phyloP scores from a whole-genome alignment of 2,888 invertebrate genomes.

The Caenorhabditis sinica region DNA sequence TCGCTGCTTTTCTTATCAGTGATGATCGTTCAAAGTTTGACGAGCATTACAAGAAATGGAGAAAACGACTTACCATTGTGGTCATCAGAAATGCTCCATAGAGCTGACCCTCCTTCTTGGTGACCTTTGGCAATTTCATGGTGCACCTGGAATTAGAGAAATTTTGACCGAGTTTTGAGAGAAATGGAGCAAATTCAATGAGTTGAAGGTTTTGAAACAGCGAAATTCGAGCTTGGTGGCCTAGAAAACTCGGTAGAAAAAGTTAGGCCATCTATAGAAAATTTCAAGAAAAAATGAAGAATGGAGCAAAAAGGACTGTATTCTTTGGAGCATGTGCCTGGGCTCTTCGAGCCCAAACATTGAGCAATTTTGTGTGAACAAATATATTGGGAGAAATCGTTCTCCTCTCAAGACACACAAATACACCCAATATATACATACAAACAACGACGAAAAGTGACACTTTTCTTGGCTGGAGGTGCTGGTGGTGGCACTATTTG shows the following conservation, averaged over 20 bases:
- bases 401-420: too few species aligned
- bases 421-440: too few species aligned
- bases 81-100: conserved; percentile 57
- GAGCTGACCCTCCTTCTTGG: conserved; percentile 26
- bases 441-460: conserved; percentile 35
- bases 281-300: conserved; percentile 18
- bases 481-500: too few species aligned
- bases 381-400: conserved; percentile 19
- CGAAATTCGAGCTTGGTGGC: too few species aligned
- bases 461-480: conserved; percentile 25
- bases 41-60: neutral
- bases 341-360: too few species aligned
- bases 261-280: too few species aligned
- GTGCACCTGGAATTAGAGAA: neutral
- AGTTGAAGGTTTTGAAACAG: too few species aligned
- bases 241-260: too few species aligned
- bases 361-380: conserved; percentile 39
- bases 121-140: neutral
- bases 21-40: conserved; percentile 63
- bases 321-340: too few species aligned
- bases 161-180: neutral
- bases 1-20: conserved; percentile 38
- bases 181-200: too few species aligned
- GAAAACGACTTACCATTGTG: conserved; percentile 55
- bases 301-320: conserved; percentile 24